phyloP scores from a whole-genome alignment of 2,113 vertebrate species.

The Cochlearius cochlearius region DNA sequence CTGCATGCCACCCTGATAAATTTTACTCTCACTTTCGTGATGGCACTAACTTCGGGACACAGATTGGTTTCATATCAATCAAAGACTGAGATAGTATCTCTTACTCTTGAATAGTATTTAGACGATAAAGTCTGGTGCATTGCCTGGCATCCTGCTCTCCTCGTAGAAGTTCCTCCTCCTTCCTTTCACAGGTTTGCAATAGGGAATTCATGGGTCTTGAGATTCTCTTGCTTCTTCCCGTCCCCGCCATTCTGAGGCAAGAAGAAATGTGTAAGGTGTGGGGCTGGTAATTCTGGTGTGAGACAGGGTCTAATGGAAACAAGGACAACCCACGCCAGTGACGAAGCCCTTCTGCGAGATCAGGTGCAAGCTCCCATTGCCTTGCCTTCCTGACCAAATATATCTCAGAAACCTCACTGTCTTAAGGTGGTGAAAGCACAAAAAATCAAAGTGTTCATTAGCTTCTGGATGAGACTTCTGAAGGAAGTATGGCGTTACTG shows the following conservation, averaged over 20 bases:
- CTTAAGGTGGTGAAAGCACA: background rate
- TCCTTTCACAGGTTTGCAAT: background rate
- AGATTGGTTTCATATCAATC: conserved; percentile 91
- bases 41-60: conserved; percentile 88
- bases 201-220: background rate
- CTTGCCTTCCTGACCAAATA: background rate
- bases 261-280: background rate
- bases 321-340: background rate
- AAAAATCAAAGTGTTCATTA: background rate
- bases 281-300: background rate
- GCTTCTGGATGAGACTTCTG: background rate
- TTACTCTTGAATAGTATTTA: background rate
- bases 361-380: background rate
- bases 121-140: background rate
- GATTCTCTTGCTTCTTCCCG: background rate
- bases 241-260: background rate
- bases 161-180: background rate
- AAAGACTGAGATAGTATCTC: conserved; percentile 53
- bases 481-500: background rate
- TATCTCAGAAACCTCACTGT: background rate
- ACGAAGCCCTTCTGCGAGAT: background rate
- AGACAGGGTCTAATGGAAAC: background rate
- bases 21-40: conserved; percentile 91
- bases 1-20: conserved; percentile 83
- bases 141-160: background rate